A percentile compares a stretch with the other conserved stretches of the same genome.
Evolutionary conservation across 2,113 vertebrate species (phyloP).

Genomic region (Todiramphus chloris): DNA sequence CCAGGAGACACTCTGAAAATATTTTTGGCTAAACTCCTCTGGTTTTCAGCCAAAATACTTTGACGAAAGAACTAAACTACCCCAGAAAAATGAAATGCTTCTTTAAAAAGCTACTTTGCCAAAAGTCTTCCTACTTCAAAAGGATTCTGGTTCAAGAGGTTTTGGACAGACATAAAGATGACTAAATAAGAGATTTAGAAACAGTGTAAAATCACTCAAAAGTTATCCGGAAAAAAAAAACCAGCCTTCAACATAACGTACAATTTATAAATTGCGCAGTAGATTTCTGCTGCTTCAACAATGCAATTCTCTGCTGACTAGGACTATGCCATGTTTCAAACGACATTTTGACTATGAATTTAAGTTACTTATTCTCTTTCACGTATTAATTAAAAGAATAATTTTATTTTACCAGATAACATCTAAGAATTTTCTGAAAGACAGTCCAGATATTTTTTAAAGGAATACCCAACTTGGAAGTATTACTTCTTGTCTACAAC

Average conservation of each 20-base stretch:
- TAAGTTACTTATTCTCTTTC: neutral
- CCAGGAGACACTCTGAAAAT: conserved; percentile 48
- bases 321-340: neutral
- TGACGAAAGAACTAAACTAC: conserved; percentile 25
- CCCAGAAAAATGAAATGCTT: neutral
- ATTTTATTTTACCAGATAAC: neutral
- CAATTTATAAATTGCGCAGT: neutral
- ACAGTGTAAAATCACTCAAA: neutral
- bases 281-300: neutral
- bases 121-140: conserved; percentile 2
- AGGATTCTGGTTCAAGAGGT: neutral
- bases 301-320: neutral
- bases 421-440: neutral
- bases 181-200: neutral
- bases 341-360: neutral
- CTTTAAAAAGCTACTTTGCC: neutral
- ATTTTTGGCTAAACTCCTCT: conserved; percentile 44
- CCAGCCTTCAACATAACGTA: neutral
- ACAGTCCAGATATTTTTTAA: neutral
- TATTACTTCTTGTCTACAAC: neutral
- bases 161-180: neutral
- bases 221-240: neutral
- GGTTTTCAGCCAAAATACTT: conserved; percentile 61
- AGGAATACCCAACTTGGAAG: neutral
- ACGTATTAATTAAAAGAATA: neutral